A percentile compares a stretch with the other conserved stretches of the same genome.
Evolutionary conservation across 2,888 invertebrate genomes (phyloP).

Genomic region (Meteorus colon): DNA sequence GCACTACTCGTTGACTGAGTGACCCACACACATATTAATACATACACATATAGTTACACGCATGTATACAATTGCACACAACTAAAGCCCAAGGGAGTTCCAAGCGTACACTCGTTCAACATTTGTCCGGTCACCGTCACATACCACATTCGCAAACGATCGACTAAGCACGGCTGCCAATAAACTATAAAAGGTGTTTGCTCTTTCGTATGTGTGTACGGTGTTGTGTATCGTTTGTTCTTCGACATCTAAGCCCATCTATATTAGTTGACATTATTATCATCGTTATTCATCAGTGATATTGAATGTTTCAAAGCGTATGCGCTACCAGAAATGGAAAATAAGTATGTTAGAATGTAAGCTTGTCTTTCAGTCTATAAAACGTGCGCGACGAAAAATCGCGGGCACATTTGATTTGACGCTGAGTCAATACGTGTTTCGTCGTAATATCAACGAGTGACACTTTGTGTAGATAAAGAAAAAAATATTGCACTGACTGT

Average conservation of each 20-base stretch:
- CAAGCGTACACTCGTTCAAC: conserved; percentile 40
- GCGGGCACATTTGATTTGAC: background rate
- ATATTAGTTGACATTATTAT: background rate
- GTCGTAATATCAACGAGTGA: background rate
- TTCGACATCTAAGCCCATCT: background rate
- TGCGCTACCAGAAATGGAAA: no score
- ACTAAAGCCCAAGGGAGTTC: conserved; percentile 20
- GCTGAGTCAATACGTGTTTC: background rate
- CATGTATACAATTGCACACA: background rate
- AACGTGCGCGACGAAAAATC: background rate
- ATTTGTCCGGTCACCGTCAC: conserved; percentile 54
- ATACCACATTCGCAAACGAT: conserved; percentile 56
- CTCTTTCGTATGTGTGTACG: conserved; percentile 26
- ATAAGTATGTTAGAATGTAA: no score
- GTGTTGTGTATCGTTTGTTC: background rate
- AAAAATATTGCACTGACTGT: background rate
- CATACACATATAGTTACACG: background rate
- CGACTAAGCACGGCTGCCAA: conserved; percentile 11
- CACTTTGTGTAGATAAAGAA: background rate
- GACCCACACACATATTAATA: conserved; percentile 55
- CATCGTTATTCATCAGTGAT: background rate
- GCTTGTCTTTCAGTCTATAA: background rate
- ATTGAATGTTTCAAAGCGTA: no score
- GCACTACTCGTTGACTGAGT: conserved; percentile 58
- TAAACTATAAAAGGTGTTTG: conserved; percentile 34